phyloP scores from a whole-genome alignment of 2,113 vertebrate species.

The Tiliqua scincoides region DNA sequence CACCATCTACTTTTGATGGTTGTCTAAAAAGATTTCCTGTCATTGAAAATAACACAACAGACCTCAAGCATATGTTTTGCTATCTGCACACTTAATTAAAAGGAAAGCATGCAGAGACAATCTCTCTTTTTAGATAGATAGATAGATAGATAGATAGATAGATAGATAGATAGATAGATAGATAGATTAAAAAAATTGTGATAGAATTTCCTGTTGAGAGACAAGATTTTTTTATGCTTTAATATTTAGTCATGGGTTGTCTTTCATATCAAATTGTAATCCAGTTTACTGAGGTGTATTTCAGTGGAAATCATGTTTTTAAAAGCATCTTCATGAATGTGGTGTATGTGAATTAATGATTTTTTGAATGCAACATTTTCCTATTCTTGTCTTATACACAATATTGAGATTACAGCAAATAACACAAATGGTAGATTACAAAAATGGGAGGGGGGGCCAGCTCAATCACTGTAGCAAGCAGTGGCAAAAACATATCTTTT shows the following conservation, averaged over 20 bases:
- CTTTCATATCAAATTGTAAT: background rate
- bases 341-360: background rate
- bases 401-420: background rate
- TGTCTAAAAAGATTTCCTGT: background rate
- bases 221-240: background rate
- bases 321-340: background rate
- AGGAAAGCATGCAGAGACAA: background rate
- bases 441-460: too few species aligned
- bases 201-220: too few species aligned
- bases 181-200: too few species aligned
- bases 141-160: too few species aligned
- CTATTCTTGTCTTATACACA: background rate
- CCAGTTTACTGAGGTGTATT: background rate
- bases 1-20: background rate
- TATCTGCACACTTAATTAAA: background rate
- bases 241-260: background rate
- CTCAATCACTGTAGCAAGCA: conserved; percentile 2
- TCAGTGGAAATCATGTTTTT: background rate
- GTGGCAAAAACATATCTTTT: background rate
- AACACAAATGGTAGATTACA: background rate
- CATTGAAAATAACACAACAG: background rate
- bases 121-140: too few species aligned
- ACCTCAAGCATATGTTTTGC: background rate
- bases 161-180: too few species aligned
- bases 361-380: background rate